Evolutionary conservation across 2,797 vertebrate genomes (phyloP).

Genomic region (Alexandromys oeconomus): DNA sequence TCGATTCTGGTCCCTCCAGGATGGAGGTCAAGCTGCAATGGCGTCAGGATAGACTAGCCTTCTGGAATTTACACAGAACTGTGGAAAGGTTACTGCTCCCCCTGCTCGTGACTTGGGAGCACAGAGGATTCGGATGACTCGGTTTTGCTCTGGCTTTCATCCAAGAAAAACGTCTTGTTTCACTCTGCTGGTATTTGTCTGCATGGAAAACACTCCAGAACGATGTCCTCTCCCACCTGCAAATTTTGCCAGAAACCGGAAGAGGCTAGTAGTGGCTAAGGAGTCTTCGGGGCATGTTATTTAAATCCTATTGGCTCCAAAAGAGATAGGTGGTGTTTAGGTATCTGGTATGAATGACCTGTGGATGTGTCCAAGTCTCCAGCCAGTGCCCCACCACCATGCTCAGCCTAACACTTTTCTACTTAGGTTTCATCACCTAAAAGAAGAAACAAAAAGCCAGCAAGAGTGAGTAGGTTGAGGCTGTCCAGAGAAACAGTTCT

Average conservation of each 20-base stretch:
- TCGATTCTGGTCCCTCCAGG: conserved; percentile 73
- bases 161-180: conserved; percentile 67
- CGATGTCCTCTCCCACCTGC: conserved; percentile 36
- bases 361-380: not conserved
- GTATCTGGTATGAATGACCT: not conserved
- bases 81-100: conserved; percentile 67
- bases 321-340: not conserved
- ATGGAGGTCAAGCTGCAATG: conserved; percentile 71
- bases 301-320: conserved; percentile 49
- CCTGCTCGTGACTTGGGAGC: conserved; percentile 3
- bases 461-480: not conserved
- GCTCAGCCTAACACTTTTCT: not conserved
- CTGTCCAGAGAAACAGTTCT: not conserved
- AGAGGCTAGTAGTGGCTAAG: not conserved
- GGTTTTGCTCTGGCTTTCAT: conserved; percentile 51
- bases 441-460: not conserved
- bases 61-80: conserved; percentile 79
- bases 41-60: conserved; percentile 62
- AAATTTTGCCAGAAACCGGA: conserved; percentile 47
- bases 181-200: conserved; percentile 68
- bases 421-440: not conserved
- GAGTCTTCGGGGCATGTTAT: conserved; percentile 47
- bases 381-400: not conserved
- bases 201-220: conserved; percentile 43
- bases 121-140: conserved; percentile 28